These are phyloP conservation scores for Callionymus lyra DNA, from an alignment of 2,113 vertebrate species.

Conservation along the genomic window DNA sequence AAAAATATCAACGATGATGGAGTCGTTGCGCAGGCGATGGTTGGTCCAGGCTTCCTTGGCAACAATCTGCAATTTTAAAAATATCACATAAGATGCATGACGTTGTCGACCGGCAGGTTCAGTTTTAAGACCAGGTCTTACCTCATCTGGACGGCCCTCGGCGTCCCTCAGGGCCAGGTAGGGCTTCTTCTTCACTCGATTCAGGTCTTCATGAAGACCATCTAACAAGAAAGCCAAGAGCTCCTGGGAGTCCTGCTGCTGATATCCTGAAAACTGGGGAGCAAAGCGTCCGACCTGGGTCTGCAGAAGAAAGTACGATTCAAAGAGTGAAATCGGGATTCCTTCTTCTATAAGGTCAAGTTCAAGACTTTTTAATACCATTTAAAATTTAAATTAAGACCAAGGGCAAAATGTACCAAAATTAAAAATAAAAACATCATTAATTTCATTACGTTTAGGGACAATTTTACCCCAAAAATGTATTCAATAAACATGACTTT, in stretches of 20 bases:
- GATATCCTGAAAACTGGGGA: slow-evolving; percentile 96
- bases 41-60: slow-evolving; percentile 87
- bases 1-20: slow-evolving; percentile 85
- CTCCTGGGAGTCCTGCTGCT: slow-evolving; percentile 97
- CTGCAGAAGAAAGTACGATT: slow-evolving; percentile 48
- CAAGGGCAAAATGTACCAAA: too few species aligned
- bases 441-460: too few species aligned
- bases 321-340: too few species aligned
- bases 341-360: too few species aligned
- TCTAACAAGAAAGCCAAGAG: slow-evolving; percentile 90
- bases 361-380: too few species aligned
- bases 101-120: too few species aligned
- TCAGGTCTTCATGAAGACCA: slow-evolving; percentile 93
- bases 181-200: slow-evolving; percentile 94
- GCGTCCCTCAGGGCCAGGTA: slow-evolving; percentile 89
- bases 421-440: too few species aligned
- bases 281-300: slow-evolving; percentile 94
- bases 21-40: slow-evolving; percentile 80
- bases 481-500: too few species aligned
- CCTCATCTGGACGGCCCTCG: slow-evolving; percentile 85
- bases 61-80: slow-evolving; percentile 65
- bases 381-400: too few species aligned
- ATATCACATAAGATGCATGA: not conserved
- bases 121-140: slow-evolving; percentile 30
- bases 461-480: too few species aligned